Conservation (phyloP, 2,113 vertebrate species). For the Clarias magur region DNA sequence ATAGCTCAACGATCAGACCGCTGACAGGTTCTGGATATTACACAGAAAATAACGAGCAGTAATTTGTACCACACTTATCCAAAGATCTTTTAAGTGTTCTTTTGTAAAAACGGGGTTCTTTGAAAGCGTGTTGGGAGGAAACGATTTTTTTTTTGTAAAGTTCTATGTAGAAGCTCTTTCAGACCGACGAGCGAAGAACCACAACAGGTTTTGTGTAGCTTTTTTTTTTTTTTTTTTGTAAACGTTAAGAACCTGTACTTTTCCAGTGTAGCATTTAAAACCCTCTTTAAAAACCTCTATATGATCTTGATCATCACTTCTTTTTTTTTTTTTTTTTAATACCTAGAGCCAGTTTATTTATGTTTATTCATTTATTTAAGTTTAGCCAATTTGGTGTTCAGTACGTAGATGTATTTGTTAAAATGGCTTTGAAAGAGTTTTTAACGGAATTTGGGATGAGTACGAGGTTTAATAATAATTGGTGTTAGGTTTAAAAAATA, state of each 20-base stretch:
- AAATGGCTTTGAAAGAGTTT: neutral
- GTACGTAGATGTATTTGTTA: neutral
- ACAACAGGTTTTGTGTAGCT: too few relatives aligned
- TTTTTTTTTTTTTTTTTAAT: neutral
- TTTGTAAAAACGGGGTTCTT: neutral
- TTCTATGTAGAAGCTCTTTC: neutral
- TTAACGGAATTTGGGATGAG: neutral
- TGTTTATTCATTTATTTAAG: too few relatives aligned
- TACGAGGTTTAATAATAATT: too few relatives aligned
- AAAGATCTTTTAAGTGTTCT: neutral
- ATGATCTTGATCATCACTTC: neutral
- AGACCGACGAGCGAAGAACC: too few relatives aligned
- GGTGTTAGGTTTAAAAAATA: too few relatives aligned
- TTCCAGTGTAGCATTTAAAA: neutral
- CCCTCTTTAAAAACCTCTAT: neutral
- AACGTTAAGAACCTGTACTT: neutral
- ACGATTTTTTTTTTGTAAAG: neutral
- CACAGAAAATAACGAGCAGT: neutral
- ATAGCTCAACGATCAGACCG: neutral
- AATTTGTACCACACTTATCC: neutral
- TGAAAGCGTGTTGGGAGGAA: neutral
- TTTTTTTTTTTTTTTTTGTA: neutral
- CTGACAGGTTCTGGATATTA: neutral
- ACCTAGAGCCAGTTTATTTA: neutral
- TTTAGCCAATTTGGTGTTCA: neutral